A percentile compares a stretch with the other conserved stretches of the same genome.
Evolutionary conservation across 2,113 vertebrate genomes (phyloP).

Genomic region (Carassius gibelio): DNA sequence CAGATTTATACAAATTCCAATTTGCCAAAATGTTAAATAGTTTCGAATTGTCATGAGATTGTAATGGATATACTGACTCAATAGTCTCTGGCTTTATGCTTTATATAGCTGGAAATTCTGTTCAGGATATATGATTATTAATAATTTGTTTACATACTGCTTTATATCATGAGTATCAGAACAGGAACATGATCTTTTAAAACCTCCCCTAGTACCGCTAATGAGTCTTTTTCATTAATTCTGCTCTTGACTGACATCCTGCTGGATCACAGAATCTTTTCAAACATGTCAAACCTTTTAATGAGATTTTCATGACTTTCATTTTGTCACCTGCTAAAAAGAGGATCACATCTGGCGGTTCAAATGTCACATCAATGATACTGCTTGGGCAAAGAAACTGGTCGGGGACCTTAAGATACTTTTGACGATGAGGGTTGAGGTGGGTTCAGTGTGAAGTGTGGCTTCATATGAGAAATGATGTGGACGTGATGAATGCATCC

Average conservation of each 20-base stretch:
- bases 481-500: conserved; percentile 39
- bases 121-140: too few relatives aligned
- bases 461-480: conserved; percentile 35
- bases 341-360: background rate
- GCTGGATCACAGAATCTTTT: conserved; percentile 28
- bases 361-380: background rate
- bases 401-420: background rate
- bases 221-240: conserved; percentile 38
- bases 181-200: too few relatives aligned
- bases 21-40: too few relatives aligned
- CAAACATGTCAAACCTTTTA: conserved; percentile 30
- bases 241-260: conserved; percentile 34
- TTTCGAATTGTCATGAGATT: too few relatives aligned
- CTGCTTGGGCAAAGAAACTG: background rate
- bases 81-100: background rate
- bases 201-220: background rate
- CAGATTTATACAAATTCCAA: too few relatives aligned
- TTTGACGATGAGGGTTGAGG: background rate
- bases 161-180: background rate
- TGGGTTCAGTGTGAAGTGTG: conserved; percentile 2
- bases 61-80: background rate
- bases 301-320: conserved; percentile 1
- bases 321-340: conserved; percentile 12
- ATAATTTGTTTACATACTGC: too few relatives aligned
- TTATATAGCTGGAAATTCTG: too few relatives aligned